Conservation (phyloP, 1,140 invertebrate species). For the Drosophila gunungcola region DNA sequence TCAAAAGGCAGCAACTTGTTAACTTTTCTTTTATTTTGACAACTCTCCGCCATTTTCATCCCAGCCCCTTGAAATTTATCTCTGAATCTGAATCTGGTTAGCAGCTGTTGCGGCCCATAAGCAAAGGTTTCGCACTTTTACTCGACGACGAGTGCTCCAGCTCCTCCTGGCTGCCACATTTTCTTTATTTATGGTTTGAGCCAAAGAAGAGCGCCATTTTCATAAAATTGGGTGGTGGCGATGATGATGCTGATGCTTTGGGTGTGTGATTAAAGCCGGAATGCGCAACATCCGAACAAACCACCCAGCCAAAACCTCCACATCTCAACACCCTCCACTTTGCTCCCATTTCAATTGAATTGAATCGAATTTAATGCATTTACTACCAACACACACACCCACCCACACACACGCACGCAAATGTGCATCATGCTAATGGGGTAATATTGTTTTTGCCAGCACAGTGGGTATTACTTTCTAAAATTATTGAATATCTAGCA, state of each 20-base stretch:
- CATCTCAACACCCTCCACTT: conserved; percentile 1
- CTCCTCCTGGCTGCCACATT: conserved; percentile 28
- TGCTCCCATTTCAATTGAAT: conserved; percentile 64
- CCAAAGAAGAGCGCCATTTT: conserved; percentile 54
- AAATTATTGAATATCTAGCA: no score
- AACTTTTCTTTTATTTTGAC: conserved; percentile 77
- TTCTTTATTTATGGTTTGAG: conserved; percentile 57
- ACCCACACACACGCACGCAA: conserved; percentile 8
- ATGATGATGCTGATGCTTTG: neutral
- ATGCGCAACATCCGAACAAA: neutral
- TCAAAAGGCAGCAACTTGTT: conserved; percentile 70
- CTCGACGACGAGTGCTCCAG: conserved; percentile 4
- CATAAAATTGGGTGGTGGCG: conserved; percentile 6
- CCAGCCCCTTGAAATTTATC: conserved; percentile 11
- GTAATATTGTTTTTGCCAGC: conserved; percentile 17
- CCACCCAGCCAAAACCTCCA: neutral
- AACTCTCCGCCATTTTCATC: conserved; percentile 14
- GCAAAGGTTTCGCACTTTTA: conserved; percentile 46
- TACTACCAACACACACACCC: conserved; percentile 18
- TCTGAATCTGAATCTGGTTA: conserved; percentile 28
- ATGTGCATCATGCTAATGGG: conserved; percentile 18
- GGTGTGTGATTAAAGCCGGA: conserved; percentile 60
- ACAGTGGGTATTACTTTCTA: conserved; percentile 13
- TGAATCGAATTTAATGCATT: conserved; percentile 58
- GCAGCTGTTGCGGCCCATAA: conserved; percentile 67